phyloP scores from a whole-genome alignment of 2,888 invertebrate species.

The Lampropteryx suffumata region DNA sequence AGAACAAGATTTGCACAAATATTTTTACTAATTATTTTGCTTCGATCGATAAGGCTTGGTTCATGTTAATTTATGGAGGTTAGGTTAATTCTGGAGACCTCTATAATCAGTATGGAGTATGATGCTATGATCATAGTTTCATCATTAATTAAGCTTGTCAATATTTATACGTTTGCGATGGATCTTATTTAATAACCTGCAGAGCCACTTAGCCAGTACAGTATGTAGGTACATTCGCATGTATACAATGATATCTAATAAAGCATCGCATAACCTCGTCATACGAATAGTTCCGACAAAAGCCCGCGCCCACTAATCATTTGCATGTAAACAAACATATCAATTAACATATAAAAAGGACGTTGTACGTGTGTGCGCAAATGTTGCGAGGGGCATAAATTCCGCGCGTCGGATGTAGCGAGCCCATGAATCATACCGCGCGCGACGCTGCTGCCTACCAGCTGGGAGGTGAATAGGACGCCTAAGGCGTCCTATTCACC shows the following conservation, averaged over 20 bases:
- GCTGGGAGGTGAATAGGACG: conserved; percentile 13
- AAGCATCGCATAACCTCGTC: neutral
- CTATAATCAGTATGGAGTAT: no score
- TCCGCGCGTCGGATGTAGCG: conserved; percentile 39
- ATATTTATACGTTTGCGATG: no score
- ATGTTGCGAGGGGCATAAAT: conserved; percentile 42
- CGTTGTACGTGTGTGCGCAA: conserved; percentile 34
- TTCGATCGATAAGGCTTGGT: neutral
- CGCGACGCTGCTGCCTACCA: conserved; percentile 6
- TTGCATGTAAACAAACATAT: conserved; percentile 37
- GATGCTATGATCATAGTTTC: no score
- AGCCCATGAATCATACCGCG: conserved; percentile 33
- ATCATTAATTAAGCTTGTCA: no score
- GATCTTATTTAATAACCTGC: no score
- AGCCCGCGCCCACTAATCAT: conserved; percentile 29
- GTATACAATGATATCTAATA: neutral
- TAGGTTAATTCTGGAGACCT: no score
- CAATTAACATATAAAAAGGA: conserved; percentile 39
- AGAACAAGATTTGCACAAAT: neutral
- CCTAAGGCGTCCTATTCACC: no score
- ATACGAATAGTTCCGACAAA: conserved; percentile 2
- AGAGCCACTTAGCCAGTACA: no score
- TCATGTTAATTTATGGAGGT: no score
- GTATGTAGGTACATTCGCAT: no score
- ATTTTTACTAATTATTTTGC: neutral